These are phyloP conservation scores for Abrostola triplasia DNA, from an alignment of 2,888 invertebrate genomes.

Conservation along the genomic window DNA sequence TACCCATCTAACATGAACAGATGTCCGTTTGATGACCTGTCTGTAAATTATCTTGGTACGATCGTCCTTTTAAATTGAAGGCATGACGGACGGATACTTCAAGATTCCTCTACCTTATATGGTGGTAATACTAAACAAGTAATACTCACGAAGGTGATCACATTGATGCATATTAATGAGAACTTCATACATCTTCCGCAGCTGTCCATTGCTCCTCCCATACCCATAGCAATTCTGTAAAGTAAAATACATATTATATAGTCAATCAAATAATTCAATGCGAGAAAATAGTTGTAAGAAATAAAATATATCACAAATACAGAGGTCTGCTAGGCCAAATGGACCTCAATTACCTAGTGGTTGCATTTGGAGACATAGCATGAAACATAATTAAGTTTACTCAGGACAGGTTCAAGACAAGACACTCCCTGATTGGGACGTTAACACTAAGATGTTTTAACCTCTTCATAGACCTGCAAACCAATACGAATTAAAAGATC, in stretches of 20 bases:
- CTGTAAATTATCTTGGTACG: not conserved
- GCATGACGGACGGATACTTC: conserved; percentile 1
- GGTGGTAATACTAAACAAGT: not conserved
- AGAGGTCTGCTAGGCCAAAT: no score
- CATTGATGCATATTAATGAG: conserved; percentile 94
- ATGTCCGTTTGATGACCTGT: not conserved
- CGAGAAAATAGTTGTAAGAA: no score
- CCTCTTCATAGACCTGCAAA: no score
- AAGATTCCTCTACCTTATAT: conserved; percentile 1
- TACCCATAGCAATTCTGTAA: conserved; percentile 89
- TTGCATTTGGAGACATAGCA: no score
- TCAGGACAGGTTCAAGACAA: no score
- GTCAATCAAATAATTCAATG: not conserved
- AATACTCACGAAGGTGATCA: conserved; percentile 95
- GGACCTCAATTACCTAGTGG: no score
- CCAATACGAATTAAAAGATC: no score
- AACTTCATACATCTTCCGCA: conserved; percentile 96
- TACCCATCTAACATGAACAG: not conserved
- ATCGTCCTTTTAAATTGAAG: conserved; percentile 2
- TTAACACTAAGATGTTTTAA: no score
- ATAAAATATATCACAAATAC: no score
- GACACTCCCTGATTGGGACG: no score
- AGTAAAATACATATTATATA: conserved; percentile 17
- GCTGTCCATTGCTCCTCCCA: conserved; percentile 95
- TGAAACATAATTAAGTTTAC: no score